These are phyloP conservation scores for Seriola aureovittata DNA, from an alignment of 2,113 vertebrate species.

Conservation along the genomic window DNA sequence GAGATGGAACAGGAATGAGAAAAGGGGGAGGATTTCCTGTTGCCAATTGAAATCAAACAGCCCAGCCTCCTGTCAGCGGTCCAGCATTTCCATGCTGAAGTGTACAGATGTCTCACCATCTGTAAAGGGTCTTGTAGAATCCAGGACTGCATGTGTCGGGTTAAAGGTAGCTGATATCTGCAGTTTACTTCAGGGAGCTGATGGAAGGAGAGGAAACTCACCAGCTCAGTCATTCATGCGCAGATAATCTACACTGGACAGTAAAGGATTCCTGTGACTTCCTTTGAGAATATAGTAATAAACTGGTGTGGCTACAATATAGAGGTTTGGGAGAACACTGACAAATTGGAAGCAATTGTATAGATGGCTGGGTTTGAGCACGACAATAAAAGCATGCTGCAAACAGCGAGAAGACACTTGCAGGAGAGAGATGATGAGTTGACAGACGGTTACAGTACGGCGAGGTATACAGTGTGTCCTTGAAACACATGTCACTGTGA, in stretches of 20 bases:
- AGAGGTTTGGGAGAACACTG: conserved; percentile 13
- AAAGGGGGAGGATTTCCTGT: conserved; percentile 45
- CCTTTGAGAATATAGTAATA: not conserved
- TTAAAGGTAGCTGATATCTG: conserved; percentile 39
- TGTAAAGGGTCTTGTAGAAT: conserved; percentile 54
- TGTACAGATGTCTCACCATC: conserved; percentile 78
- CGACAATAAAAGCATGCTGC: conserved; percentile 16
- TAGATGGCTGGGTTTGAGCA: not conserved
- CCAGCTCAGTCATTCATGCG: not conserved
- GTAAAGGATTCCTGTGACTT: not conserved
- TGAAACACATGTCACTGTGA: conserved; percentile 61
- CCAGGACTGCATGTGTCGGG: conserved; percentile 36
- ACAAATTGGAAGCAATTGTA: conserved; percentile 15
- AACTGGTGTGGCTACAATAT: not conserved
- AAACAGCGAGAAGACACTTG: conserved; percentile 15
- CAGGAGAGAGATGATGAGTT: conserved; percentile 36
- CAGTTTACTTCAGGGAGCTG: not conserved
- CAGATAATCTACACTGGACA: not conserved
- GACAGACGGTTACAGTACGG: conserved; percentile 49
- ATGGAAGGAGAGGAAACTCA: not conserved
- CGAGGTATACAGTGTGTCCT: conserved; percentile 58
- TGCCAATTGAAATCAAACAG: conserved; percentile 73
- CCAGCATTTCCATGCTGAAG: conserved; percentile 69
- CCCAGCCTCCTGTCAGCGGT: conserved; percentile 62
- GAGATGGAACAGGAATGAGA: conserved; percentile 22